Evolutionary conservation across 2,888 invertebrate genomes (phyloP).

Genomic region (Lasioglossum vierecki): DNA sequence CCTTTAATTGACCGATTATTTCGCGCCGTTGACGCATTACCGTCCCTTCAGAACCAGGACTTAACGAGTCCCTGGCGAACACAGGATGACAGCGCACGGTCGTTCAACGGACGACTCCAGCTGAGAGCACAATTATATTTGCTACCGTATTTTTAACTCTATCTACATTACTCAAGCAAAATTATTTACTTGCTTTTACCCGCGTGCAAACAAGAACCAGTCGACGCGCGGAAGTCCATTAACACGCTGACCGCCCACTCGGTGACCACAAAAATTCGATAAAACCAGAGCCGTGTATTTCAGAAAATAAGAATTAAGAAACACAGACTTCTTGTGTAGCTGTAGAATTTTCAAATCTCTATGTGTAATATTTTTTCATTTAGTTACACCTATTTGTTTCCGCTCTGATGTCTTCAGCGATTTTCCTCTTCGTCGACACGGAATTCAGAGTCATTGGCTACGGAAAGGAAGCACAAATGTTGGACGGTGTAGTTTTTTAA

Average conservation of each 20-base stretch:
- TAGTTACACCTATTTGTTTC: no score
- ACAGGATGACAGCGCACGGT: background rate
- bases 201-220: background rate
- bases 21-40: slow-evolving; percentile 47
- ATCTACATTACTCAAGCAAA: background rate
- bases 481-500: no score
- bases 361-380: no score
- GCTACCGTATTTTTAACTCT: background rate
- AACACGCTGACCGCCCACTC: background rate
- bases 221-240: background rate
- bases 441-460: no score
- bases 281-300: background rate
- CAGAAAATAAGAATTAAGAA: background rate
- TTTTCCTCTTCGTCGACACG: no score
- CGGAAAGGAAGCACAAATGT: no score
- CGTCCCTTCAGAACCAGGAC: background rate
- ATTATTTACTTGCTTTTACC: slow-evolving; percentile 1
- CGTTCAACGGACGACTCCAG: background rate
- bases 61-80: background rate
- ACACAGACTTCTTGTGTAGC: background rate
- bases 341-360: background rate
- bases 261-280: background rate
- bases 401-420: no score
- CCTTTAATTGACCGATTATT: slow-evolving; percentile 61
- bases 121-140: background rate